Percentiles rank a stretch among this genome's conserved stretches.
Evolutionary conservation across 2,797 vertebrate genomes (phyloP).

Genomic region (Dendrocincla fuliginosa): DNA sequence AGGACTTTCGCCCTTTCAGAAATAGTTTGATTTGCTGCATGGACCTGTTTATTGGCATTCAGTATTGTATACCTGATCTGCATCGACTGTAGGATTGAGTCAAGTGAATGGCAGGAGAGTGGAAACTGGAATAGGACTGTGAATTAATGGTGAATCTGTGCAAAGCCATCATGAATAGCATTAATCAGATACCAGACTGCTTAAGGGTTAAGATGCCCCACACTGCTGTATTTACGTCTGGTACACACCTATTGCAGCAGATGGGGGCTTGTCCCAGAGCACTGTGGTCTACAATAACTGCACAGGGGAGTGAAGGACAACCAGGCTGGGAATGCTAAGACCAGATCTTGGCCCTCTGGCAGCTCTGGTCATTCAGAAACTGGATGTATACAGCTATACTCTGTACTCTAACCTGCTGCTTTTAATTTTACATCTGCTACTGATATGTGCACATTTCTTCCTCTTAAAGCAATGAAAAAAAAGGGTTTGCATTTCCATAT

Average conservation of each 20-base stretch:
- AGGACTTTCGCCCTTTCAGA: background rate
- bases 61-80: background rate
- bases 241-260: background rate
- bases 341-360: background rate
- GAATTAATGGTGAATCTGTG: background rate
- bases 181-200: background rate
- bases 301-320: accelerated
- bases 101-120: background rate
- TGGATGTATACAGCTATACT: background rate
- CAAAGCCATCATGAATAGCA: background rate
- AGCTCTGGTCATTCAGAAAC: background rate
- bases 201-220: background rate
- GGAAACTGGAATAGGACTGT: background rate
- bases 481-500: background rate
- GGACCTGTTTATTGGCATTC: background rate
- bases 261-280: background rate
- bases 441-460: background rate
- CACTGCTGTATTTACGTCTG: background rate
- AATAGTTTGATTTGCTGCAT: background rate
- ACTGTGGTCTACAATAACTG: background rate
- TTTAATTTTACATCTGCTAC: background rate
- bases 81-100: background rate
- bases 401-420: background rate
- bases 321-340: background rate
- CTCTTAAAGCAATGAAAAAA: background rate